A percentile compares a stretch with the other conserved stretches of the same genome.
phyloP scores from a whole-genome alignment of 1,140 invertebrate genomes.

The Bombus haemorrhoidalis region DNA sequence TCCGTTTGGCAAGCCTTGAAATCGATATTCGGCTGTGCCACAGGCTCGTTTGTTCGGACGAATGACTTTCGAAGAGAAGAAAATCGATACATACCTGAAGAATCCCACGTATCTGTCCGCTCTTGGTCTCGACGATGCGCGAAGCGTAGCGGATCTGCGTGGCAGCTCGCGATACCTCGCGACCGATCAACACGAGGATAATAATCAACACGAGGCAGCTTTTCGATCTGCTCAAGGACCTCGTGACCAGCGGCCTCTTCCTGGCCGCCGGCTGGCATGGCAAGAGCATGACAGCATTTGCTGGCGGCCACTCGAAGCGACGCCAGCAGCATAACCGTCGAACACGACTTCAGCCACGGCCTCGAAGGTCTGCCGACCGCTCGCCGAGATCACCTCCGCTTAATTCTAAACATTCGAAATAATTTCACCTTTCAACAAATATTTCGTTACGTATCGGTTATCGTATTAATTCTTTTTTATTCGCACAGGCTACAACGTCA shows the following conservation, averaged over 20 bases:
- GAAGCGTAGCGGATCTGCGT: conserved; percentile 81
- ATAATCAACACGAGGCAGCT: conserved; percentile 61
- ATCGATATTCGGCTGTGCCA: background rate
- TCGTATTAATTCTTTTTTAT: too few species aligned
- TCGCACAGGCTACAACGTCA: too few species aligned
- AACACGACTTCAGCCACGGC: conserved; percentile 60
- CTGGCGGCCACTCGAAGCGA: conserved; percentile 76
- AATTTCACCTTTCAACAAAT: background rate
- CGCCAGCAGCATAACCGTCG: conserved; percentile 70
- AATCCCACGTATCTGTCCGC: conserved; percentile 85
- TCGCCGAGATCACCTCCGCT: conserved; percentile 53
- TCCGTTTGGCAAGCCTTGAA: background rate
- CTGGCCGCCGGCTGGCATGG: conserved; percentile 79
- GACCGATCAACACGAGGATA: conserved; percentile 59
- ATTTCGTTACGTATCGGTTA: background rate
- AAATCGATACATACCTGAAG: conserved; percentile 75
- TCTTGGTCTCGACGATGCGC: conserved; percentile 84
- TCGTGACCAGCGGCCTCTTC: conserved; percentile 73
- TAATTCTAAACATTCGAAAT: background rate
- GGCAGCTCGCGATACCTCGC: conserved; percentile 57
- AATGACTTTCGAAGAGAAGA: background rate
- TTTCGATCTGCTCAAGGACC: conserved; percentile 61
- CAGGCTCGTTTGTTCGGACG: background rate
- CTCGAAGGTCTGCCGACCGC: conserved; percentile 47
- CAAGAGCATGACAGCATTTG: conserved; percentile 81